phyloP scores from a whole-genome alignment of 2,888 invertebrate species.

The Diploptera punctata region DNA sequence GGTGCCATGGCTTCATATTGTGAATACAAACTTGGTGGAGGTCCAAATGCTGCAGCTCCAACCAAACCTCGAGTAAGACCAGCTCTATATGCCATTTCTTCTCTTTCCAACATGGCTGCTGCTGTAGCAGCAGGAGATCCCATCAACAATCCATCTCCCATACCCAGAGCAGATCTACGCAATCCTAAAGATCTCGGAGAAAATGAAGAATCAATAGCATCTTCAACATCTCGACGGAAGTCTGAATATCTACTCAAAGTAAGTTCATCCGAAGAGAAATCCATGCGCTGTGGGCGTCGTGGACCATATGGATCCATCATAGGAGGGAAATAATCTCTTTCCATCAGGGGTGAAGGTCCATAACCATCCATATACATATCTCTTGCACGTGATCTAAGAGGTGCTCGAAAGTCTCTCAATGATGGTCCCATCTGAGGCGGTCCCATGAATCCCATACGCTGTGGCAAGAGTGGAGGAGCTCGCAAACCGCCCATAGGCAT shows the following conservation, averaged over 20 bases:
- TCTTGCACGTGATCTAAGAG: slow-evolving; percentile 24
- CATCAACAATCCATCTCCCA: slow-evolving; percentile 6
- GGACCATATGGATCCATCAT: slow-evolving; percentile 27
- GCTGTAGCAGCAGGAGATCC: slow-evolving; percentile 35
- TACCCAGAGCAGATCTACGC: slow-evolving; percentile 12
- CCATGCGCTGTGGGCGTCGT: slow-evolving; percentile 35
- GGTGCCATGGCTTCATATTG: slow-evolving; percentile 10
- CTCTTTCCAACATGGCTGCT: slow-evolving; percentile 39
- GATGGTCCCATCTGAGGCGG: slow-evolving; percentile 36
- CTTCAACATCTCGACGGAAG: slow-evolving; percentile 46
- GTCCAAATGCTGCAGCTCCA: slow-evolving; percentile 34
- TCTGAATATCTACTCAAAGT: slow-evolving; percentile 44
- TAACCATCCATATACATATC: slow-evolving; percentile 37
- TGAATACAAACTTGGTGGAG: slow-evolving; percentile 25
- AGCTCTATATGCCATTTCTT: slow-evolving; percentile 41
- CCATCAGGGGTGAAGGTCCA: slow-evolving; percentile 24
- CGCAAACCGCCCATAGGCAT: slow-evolving; percentile 19
- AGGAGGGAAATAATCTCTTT: slow-evolving; percentile 35
- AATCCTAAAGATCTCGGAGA: slow-evolving; percentile 30
- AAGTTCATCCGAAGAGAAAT: slow-evolving; percentile 43
- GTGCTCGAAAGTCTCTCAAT: slow-evolving; percentile 22
- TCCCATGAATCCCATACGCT: slow-evolving; percentile 36
- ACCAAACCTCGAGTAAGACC: slow-evolving; percentile 40
- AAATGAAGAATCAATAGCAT: slow-evolving; percentile 45
- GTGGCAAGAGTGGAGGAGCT: slow-evolving; percentile 28